Evolutionary conservation across 2,888 invertebrate genomes (phyloP), one percentile per base, ranked within the genome.

Genomic region (Cataglyphis rosenhaueri): DNA sequence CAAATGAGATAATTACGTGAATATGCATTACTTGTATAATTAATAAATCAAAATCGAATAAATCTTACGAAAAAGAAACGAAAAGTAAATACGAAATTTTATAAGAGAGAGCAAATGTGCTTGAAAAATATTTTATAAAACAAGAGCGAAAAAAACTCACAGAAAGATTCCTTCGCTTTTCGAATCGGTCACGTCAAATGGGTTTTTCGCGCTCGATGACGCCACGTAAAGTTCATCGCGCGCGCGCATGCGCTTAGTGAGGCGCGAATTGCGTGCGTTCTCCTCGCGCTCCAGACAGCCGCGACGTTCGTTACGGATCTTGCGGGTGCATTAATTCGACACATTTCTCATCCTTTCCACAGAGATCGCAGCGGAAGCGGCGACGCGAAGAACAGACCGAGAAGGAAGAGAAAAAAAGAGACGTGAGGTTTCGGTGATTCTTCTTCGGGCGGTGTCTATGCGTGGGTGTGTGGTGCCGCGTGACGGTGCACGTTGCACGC

Each of bases 311-410:
- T 52, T 70, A 66, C 32, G 35, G 62, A 18, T n/a, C n/a, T 41
- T 15, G 10, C 55, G 29, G 29, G 25, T 38, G 41, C 32, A 82
- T 82, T 88, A 88, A 88, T 84, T 76, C 44, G 61, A 75, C 66
- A 75, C 64, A 18, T 84, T 88, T 81, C 32, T 18, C 70, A 21
- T 87, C 44, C 85, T 86, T 85, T 82, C 82, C 44, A 66, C 81
- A 89, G 88, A 90, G 62, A 82, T 83, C 88, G 76, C 83, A 86
- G 83, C 85, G 79, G 82, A 87, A 81, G 81, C 83, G 83, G 89
- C 85, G 84, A 59, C 85, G 81, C 82, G 78, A 81, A 55, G 52
- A 81, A n/a, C 66, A 76, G 83, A 85, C 74, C 82, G 79, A 62
- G 83, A 65, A 84, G 52, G 8, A 66, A 66, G 68, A 83, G 55